phyloP scores from a whole-genome alignment of 2,888 invertebrate genomes.

The Stenoptilia bipunctidactyla region DNA sequence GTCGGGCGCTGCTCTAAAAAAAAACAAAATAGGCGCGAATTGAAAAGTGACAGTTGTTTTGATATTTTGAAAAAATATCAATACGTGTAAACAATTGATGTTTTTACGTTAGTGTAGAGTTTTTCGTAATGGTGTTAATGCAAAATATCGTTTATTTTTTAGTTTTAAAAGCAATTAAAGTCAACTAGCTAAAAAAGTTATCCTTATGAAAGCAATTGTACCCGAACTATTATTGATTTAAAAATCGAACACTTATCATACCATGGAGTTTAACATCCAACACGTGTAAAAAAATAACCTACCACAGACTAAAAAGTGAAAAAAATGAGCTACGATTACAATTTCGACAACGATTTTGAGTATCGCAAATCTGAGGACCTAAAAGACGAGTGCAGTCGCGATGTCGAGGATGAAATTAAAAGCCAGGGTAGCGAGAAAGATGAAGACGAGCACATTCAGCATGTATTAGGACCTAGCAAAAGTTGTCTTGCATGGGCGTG shows the following conservation, averaged over 20 bases:
- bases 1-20: constrained; percentile 50
- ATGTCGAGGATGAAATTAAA: constrained; percentile 42
- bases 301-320: constrained; percentile 3
- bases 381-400: constrained; percentile 18
- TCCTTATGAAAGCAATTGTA: no score
- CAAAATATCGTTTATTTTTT: no score
- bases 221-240: no score
- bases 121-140: no score
- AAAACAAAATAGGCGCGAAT: constrained; percentile 26
- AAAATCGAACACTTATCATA: no score
- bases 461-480: constrained; percentile 70
- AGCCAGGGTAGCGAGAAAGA: constrained; percentile 13
- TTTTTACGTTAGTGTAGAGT: no score
- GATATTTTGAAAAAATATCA: not conserved
- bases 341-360: constrained; percentile 32
- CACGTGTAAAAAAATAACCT: no score
- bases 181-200: no score
- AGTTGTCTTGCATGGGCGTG: constrained; percentile 96
- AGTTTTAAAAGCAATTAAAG: no score
- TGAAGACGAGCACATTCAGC: constrained; percentile 54
- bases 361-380: constrained; percentile 28
- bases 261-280: no score
- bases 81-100: no score
- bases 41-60: constrained; percentile 8
- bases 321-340: constrained; percentile 41